Percentiles rank a stretch among this genome's conserved stretches.
Evolutionary conservation across 2,113 vertebrate species (phyloP).

Genomic region (Jaculus jaculus): DNA sequence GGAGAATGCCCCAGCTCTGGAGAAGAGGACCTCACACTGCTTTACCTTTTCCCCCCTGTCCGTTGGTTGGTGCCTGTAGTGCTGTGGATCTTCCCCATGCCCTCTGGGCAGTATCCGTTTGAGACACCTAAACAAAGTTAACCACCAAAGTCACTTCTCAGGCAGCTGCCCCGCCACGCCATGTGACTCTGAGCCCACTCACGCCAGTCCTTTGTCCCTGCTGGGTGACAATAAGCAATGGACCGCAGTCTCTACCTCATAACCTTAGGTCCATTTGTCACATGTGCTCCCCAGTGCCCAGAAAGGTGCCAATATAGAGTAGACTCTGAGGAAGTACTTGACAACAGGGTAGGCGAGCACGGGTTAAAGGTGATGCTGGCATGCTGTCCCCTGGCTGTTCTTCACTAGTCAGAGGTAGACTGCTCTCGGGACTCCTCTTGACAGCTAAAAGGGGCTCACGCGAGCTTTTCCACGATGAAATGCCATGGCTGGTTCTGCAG

Average conservation of each 20-base stretch:
- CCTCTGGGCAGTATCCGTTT: not conserved
- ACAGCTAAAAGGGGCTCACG: not conserved
- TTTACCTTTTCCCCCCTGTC: not conserved
- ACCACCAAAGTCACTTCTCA: no score
- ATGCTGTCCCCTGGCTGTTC: not conserved
- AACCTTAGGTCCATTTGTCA: not conserved
- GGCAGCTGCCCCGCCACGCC: not conserved
- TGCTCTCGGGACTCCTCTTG: not conserved
- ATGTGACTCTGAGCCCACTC: fast-evolving
- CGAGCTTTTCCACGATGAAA: not conserved
- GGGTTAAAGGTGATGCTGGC: not conserved
- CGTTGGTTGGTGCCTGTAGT: not conserved
- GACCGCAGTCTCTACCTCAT: not conserved
- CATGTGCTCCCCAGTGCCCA: not conserved
- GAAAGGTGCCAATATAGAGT: fast-evolving
- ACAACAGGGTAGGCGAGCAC: fast-evolving
- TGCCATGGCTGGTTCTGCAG: not conserved
- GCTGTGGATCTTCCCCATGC: no score
- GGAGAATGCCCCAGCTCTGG: not conserved
- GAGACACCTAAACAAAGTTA: no score
- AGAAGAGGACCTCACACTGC: no score
- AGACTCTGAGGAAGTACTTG: no score
- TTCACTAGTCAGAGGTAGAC: not conserved
- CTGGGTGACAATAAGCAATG: not conserved
- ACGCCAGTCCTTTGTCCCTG: not conserved